A percentile compares a stretch with the other conserved stretches of the same genome.
These are phyloP conservation scores for Seira musarum DNA, from an alignment of 2,888 invertebrate genomes.

Conservation along the genomic window DNA sequence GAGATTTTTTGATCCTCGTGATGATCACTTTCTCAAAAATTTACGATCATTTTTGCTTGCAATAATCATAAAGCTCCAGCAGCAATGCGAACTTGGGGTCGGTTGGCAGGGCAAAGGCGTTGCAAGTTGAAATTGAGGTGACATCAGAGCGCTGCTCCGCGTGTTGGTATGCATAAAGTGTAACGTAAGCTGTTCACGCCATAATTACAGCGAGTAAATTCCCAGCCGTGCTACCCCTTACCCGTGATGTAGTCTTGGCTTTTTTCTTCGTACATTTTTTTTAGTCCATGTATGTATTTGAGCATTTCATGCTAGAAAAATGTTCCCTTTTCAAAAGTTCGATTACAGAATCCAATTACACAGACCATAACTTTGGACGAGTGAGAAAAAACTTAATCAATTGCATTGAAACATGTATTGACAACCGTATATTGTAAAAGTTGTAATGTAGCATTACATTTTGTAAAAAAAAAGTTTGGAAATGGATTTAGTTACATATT, in stretches of 20 bases:
- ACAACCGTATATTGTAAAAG: too few species aligned
- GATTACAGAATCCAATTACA: background rate
- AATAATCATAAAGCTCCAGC: slow-evolving; percentile 5
- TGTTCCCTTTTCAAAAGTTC: background rate
- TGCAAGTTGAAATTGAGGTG: slow-evolving; percentile 10
- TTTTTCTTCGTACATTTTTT: too few species aligned
- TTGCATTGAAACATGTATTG: background rate
- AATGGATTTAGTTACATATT: too few species aligned
- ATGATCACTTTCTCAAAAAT: slow-evolving; percentile 15
- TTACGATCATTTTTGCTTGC: slow-evolving; percentile 13
- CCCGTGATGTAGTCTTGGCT: too few species aligned
- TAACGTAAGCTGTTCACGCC: background rate
- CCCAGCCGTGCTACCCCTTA: too few species aligned
- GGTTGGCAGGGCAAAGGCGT: background rate
- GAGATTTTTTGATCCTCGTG: slow-evolving; percentile 16
- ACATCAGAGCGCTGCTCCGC: background rate
- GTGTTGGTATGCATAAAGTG: background rate
- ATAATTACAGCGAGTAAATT: background rate
- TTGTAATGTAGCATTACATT: too few species aligned
- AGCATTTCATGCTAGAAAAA: too few species aligned
- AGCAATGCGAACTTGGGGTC: background rate
- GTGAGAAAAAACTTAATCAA: background rate
- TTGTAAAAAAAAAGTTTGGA: too few species aligned
- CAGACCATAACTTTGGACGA: background rate
- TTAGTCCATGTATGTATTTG: too few species aligned